Conservation (phyloP, 1,140 invertebrate genomes). For the Sitobion miscanthi region DNA sequence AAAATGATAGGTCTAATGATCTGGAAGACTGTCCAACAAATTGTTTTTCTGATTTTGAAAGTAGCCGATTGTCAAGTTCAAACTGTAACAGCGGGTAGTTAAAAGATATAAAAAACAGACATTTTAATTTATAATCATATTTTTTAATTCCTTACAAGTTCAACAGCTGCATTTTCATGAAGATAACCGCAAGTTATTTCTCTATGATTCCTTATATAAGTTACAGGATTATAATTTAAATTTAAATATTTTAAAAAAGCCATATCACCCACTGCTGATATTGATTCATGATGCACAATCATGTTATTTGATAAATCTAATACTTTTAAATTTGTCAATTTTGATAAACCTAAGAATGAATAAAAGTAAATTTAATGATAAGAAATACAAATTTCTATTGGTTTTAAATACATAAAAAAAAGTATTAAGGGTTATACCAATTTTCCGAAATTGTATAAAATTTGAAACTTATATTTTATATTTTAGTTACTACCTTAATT, state of each 20-base stretch:
- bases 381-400: neutral
- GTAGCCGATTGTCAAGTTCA: conserved; percentile 44
- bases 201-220: conserved; percentile 69
- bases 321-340: conserved; percentile 66
- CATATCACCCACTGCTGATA: conserved; percentile 67
- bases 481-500: too few relatives aligned
- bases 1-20: conserved; percentile 61
- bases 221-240: conserved; percentile 70
- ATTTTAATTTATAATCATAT: neutral
- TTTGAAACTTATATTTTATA: too few relatives aligned
- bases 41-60: conserved; percentile 51
- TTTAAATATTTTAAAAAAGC: conserved; percentile 66
- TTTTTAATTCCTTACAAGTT: conserved; percentile 62
- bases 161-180: conserved; percentile 65
- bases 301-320: conserved; percentile 72
- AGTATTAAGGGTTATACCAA: too few relatives aligned
- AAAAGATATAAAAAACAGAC: neutral
- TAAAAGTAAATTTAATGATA: neutral
- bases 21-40: conserved; percentile 60
- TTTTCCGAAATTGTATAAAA: too few relatives aligned
- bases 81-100: neutral
- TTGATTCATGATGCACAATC: conserved; percentile 67
- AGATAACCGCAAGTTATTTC: conserved; percentile 67
- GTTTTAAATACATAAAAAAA: neutral
- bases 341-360: conserved; percentile 62